Evolutionary conservation across 2,888 invertebrate genomes (phyloP).

Genomic region (Leucozona laternaria): DNA sequence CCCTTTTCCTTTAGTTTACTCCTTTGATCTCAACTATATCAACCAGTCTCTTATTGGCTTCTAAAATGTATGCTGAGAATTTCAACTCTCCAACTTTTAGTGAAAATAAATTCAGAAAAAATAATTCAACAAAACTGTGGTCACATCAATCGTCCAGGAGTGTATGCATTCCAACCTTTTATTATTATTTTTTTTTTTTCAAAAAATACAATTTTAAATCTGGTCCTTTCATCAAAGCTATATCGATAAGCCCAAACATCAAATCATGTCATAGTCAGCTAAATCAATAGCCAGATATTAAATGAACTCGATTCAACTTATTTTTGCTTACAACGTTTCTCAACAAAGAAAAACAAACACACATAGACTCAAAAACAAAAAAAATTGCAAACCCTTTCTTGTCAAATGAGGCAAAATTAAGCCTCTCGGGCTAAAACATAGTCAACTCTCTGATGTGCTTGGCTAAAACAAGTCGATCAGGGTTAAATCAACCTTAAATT

Average conservation of each 20-base stretch:
- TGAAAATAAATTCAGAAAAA: not conserved
- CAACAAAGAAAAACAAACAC: not conserved
- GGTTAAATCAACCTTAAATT: conserved; percentile 67
- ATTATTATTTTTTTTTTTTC: not conserved
- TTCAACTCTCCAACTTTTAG: no score
- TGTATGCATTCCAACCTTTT: not conserved
- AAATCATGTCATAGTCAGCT: conserved; percentile 29
- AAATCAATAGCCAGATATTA: conserved; percentile 24
- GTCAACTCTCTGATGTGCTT: conserved; percentile 34
- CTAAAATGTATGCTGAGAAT: no score
- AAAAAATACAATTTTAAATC: not conserved
- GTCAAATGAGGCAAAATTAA: conserved; percentile 56
- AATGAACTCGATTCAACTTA: conserved; percentile 18
- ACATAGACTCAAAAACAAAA: not conserved
- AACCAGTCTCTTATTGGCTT: no score
- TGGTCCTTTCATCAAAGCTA: not conserved
- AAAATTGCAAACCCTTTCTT: conserved; percentile 23
- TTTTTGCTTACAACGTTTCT: conserved; percentile 9
- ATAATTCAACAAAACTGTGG: no score
- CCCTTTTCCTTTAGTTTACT: no score
- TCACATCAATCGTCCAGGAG: not conserved
- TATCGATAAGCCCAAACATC: conserved; percentile 15
- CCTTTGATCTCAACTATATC: no score
- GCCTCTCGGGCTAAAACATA: conserved; percentile 44
- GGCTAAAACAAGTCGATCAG: conserved; percentile 60